Evolutionary conservation across 2,888 invertebrate species (phyloP), one percentile per base, ranked within the genome.

Genomic region (Chalcis sispes): DNA sequence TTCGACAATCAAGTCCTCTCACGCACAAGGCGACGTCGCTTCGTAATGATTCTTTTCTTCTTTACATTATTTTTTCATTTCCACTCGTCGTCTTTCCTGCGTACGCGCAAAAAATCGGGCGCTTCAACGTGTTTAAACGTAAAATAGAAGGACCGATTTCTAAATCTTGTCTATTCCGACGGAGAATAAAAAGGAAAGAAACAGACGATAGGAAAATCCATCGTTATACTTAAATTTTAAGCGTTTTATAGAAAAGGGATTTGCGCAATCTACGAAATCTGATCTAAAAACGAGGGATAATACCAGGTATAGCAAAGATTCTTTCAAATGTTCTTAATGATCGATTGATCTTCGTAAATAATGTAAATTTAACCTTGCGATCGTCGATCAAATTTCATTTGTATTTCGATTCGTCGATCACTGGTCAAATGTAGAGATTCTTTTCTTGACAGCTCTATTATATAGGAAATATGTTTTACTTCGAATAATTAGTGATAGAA

Each of bases 181-280:
- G n/a, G 59, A 48, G n/a, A n/a, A 50, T 46, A 62, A 42, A 42
- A 15, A 32, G 27, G 10, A 29, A 58, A 3, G 50, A 59, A 56
- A 23, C 25, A 10, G 2, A 61, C 29, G 32, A 36, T 42, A 3
- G 32, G 8, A 8, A 32, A 32, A 46, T 54, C 27, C 42, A 52
- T 71, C 46, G 32, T 32, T 40, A 48, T 29, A 54, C 27, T 10
- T 42, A 23, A 40, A 36, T 42, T 42, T 36, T 36, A 42, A 64
- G 59, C 70, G 27, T 29, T 72, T 20, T 46, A 72, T 72, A 66
- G 65, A 72, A 72, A 72, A 66, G 56, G 65, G 56, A 50, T 25
- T 66, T 25, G 56, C 72, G 48, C 54, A 25, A 58, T 48, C 64
- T 65, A 36, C 20, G n/a, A 58, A 32, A 64, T 42, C 56, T 65